Evolutionary conservation across 2,113 vertebrate genomes (phyloP), one percentile per base, ranked within the genome.

Genomic region (Malurus elegans): DNA sequence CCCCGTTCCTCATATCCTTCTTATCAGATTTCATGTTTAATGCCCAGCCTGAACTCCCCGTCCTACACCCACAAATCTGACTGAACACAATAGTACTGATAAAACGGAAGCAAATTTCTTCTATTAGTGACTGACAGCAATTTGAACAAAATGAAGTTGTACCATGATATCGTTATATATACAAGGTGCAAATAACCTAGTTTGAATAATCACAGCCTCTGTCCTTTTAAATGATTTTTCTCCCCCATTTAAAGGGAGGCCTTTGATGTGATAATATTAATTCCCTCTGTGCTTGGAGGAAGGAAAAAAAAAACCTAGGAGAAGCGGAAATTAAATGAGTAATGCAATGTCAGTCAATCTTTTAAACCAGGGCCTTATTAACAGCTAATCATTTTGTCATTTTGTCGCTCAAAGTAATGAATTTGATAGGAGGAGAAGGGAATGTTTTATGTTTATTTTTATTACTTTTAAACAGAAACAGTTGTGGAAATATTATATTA

Each of bases 251-350:
- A 99, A 97, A 98, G 98, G 97, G 97, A 98, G 98, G 98, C 96
- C 98, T 99, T 99, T 99, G 98, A 99, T 99, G 98, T 99, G 99
- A 99, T 99, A 98, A 98, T 99, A 98, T 98, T 99, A 99, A 99
- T 99, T 99, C 99, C 98, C 98, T 97, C 97, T 97, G 97, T 98
- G 98, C 97, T 98, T 96, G 98, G 97, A 98, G 97, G 97, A 96
- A 97, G 95, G 34, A 60, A 92, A 93, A 88, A 76, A 96, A 96
- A 96, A 97, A 97, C 85, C 96, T 98, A 97, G 96, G 98, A 98
- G 98, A 99, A 98, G 97, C 98, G 98, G 98, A 99, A 99, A 99
- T 99, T 98, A 99, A 99, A 99, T 98, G 98, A 98, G 98, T 98
- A 98, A 99, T 98, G 98, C 97, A 93, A 97, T 98, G 98, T 98